Evolutionary conservation across 2,797 vertebrate genomes (phyloP), one percentile per base, ranked within the genome.

Genomic region (Poecilia picta): DNA sequence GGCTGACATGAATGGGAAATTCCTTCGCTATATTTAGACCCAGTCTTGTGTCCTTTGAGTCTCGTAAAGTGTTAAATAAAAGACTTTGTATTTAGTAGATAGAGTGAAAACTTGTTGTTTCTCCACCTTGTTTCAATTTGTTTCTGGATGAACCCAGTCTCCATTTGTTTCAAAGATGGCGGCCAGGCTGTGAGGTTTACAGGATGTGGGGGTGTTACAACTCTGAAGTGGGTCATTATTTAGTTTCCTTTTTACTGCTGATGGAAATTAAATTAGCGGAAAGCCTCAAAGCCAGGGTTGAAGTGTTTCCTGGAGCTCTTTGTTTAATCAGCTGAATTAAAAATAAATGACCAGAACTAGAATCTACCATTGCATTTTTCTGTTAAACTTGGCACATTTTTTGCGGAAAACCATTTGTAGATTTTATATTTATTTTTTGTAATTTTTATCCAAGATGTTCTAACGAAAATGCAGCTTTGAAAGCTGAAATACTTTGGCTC

Each of bases 191-290:
- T 13, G 71, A 68, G 75, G 62, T 72, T 39, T 81, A 59, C 81
- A 73, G 73, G 62, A 82, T 72, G 83, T 72, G 78, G 68, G 72
- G 66, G 77, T 83, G 85, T 85, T 88, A 87, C 81, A 75, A 81
- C 71, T 84, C 80, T 78, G 84, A 77, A 82, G 72, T 77, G 85
- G 85, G 86, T 87, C 85, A 72, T 91, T 82, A 87, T 86, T 73
- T 31, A 10, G 76, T 64, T 80, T 71, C 66, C 77, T 62, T 28
- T 76, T 53, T 73, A 0, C 82, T 20, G 74, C 83, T 90, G 79
- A 45, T 85, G 82, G 88, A 87, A 79, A 51, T 83, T 59, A 86
- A 83, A 88, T 91, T 85, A 87, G 62, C 41, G 8, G 28, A 16
- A 20, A 46, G 70, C 77, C 84, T 55, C 0, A 45, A 83, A 85